Conservation (phyloP, 2,113 vertebrate species). For the Gavialis gangeticus region DNA sequence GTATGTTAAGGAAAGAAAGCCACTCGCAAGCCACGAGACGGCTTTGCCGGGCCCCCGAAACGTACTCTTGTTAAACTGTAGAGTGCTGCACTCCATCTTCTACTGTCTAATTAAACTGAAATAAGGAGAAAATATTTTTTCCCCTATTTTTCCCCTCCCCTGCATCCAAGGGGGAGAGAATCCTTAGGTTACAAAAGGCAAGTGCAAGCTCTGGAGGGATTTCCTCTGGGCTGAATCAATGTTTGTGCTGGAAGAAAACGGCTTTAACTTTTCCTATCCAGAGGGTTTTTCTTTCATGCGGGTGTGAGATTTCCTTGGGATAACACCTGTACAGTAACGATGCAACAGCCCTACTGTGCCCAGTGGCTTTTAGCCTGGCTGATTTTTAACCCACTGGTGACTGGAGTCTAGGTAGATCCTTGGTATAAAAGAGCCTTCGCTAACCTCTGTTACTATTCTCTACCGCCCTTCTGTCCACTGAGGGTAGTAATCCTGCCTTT, state of each 20-base stretch:
- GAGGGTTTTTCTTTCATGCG: neutral
- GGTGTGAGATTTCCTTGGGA: neutral
- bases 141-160: too few species aligned
- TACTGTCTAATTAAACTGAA: fast-evolving
- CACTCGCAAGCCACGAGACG: neutral
- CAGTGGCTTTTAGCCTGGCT: neutral
- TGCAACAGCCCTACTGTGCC: fast-evolving
- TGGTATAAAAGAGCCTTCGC: neutral
- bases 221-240: neutral
- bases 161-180: fast-evolving
- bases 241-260: neutral
- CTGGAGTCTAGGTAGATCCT: neutral
- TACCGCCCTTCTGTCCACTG: neutral
- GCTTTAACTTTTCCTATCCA: neutral
- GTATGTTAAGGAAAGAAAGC: neutral
- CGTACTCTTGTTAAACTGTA: neutral
- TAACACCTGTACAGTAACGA: fast-evolving
- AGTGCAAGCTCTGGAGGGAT: neutral
- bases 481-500: neutral
- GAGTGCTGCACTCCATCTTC: neutral
- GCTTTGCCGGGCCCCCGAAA: neutral
- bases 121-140: neutral
- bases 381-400: neutral
- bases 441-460: neutral
- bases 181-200: neutral